These are phyloP conservation scores for Temnothorax ravouxi DNA, from an alignment of 2,888 invertebrate genomes.

Conservation along the genomic window DNA sequence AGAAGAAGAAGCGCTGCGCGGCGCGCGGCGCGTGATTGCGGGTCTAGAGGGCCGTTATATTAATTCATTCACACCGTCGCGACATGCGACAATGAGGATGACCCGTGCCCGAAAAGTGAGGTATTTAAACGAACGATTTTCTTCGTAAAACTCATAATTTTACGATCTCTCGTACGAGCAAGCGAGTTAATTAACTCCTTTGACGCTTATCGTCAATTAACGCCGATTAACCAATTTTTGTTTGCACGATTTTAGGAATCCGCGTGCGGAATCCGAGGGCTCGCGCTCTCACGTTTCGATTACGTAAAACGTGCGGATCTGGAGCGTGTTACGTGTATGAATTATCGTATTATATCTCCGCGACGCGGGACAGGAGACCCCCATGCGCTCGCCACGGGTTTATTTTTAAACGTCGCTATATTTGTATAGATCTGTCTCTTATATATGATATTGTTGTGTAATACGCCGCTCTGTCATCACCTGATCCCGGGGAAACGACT, in stretches of 20 bases:
- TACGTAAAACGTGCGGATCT: constrained; percentile 5
- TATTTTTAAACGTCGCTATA: constrained; percentile 69
- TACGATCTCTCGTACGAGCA: neutral
- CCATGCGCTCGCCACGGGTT: constrained; percentile 6
- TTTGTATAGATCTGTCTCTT: neutral
- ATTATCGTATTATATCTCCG: neutral
- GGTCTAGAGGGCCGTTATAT: neutral
- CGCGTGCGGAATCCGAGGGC: neutral
- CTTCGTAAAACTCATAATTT: neutral
- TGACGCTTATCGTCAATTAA: neutral
- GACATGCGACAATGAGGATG: neutral
- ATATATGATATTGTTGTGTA: constrained; percentile 39
- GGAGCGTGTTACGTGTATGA: too few species aligned
- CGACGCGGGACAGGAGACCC: neutral
- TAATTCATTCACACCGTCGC: too few species aligned
- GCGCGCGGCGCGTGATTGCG: too few species aligned
- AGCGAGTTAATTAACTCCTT: neutral
- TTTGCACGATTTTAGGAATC: neutral
- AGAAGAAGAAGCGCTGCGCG: too few species aligned
- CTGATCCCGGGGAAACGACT: constrained; percentile 34
- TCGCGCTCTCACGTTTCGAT: neutral
- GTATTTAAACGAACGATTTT: neutral
- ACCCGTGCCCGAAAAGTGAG: neutral
- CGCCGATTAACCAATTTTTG: neutral
- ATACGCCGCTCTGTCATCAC: constrained; percentile 29